A percentile compares a stretch with the other conserved stretches of the same genome.
These are phyloP conservation scores for Gasterosteus nipponicus DNA, from an alignment of 2,113 vertebrate genomes.

Conservation along the genomic window DNA sequence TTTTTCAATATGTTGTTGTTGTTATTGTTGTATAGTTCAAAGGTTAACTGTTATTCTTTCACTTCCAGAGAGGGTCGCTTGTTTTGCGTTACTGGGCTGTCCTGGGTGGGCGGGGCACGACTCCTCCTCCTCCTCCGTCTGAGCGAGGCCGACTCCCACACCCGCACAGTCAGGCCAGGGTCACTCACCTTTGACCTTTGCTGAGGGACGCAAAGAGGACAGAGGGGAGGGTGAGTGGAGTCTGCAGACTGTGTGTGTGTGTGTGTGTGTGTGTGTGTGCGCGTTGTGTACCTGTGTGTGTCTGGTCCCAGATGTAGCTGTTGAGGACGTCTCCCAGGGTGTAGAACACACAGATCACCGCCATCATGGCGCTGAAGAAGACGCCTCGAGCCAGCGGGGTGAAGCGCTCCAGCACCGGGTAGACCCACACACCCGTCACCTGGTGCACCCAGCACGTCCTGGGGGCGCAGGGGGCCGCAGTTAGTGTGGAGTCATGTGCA, in stretches of 20 bases:
- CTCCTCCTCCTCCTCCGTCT: neutral
- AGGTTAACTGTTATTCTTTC: neutral
- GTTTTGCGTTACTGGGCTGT: constrained; percentile 25
- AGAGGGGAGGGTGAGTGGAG: neutral
- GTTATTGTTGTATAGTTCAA: constrained; percentile 13
- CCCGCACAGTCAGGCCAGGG: neutral
- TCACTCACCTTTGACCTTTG: constrained; percentile 77
- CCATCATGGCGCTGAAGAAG: constrained; percentile 86
- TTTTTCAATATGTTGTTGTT: neutral
- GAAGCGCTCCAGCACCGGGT: constrained; percentile 92
- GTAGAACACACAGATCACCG: constrained; percentile 88
- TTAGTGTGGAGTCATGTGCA: neutral
- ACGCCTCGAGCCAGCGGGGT: constrained; percentile 84
- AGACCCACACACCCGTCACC: constrained; percentile 96
- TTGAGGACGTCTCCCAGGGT: constrained; percentile 94
- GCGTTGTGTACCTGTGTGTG: constrained; percentile 71
- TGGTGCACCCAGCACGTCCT: constrained; percentile 98
- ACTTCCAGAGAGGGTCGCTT: constrained; percentile 14
- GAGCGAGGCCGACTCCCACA: neutral
- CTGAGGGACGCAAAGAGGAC: constrained; percentile 39
- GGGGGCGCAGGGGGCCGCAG: neutral
- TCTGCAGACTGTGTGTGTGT: neutral
- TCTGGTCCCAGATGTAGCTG: constrained; percentile 95
- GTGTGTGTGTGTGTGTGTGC: constrained; percentile 1
- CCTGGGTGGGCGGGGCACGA: neutral